Percentiles rank a stretch among this genome's conserved stretches.
phyloP scores from a whole-genome alignment of 2,113 vertebrate species.

The Pao palembangensis region DNA sequence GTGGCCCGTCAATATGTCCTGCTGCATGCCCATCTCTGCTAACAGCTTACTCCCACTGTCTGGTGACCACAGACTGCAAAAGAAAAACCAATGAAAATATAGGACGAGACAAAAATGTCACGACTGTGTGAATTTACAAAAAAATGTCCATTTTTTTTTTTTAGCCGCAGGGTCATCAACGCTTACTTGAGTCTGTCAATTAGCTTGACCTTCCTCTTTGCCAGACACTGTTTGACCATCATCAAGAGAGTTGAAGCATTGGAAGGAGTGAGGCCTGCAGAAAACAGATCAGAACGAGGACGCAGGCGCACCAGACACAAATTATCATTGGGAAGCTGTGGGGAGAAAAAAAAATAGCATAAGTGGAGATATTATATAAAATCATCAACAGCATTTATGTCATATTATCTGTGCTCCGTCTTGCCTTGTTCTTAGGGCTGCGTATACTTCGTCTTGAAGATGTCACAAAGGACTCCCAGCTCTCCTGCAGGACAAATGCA shows the following conservation, averaged over 20 bases:
- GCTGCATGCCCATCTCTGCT: constrained; percentile 62
- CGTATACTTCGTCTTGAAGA: constrained; percentile 49
- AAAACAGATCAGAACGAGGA: constrained; percentile 83
- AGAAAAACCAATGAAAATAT: constrained; percentile 15
- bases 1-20: constrained; percentile 63
- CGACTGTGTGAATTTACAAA: background rate
- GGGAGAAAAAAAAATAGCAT: background rate
- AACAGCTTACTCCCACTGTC: constrained; percentile 69
- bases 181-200: constrained; percentile 84
- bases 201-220: constrained; percentile 77
- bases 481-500: constrained; percentile 73
- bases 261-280: constrained; percentile 71
- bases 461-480: constrained; percentile 80
- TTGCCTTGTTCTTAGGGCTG: constrained; percentile 68
- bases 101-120: background rate
- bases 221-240: constrained; percentile 90
- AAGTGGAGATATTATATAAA: background rate
- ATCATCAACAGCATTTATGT: background rate
- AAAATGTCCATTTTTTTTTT: background rate
- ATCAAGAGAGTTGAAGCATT: constrained; percentile 80
- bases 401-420: constrained; percentile 17
- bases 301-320: constrained; percentile 85
- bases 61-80: constrained; percentile 81
- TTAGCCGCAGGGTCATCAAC: background rate
- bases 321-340: constrained; percentile 72